Evolutionary conservation across 2,113 vertebrate species (phyloP).

Genomic region (Syrrhaptes paradoxus): DNA sequence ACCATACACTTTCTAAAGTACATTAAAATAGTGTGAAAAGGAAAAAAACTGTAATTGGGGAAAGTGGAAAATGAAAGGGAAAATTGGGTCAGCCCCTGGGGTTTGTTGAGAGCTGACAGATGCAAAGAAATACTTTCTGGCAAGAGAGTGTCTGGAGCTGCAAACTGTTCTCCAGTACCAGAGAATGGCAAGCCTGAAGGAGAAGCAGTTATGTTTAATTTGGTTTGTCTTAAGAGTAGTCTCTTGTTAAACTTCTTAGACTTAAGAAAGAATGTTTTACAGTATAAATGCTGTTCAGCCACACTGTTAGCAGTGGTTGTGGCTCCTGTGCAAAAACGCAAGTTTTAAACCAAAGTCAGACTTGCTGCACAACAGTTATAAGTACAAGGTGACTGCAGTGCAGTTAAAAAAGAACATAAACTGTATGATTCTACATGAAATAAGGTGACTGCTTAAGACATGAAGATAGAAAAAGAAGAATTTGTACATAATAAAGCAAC

Average conservation of each 20-base stretch:
- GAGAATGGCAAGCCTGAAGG: neutral
- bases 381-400: neutral
- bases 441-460: neutral
- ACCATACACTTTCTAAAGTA: neutral
- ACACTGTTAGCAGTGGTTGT: neutral
- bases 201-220: neutral
- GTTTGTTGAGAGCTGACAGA: neutral
- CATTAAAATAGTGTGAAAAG: neutral
- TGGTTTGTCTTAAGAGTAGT: neutral
- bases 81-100: neutral
- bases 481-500: neutral
- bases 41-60: neutral
- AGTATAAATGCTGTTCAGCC: neutral
- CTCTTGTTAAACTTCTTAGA: neutral
- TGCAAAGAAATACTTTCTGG: neutral
- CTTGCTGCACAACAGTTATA: neutral
- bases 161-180: neutral
- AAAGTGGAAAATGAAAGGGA: neutral
- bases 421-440: neutral
- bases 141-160: neutral
- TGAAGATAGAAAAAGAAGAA: neutral
- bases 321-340: neutral
- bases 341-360: neutral
- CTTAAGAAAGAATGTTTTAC: neutral
- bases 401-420: neutral